Percentiles rank a stretch among this genome's conserved stretches.
Evolutionary conservation across 2,113 vertebrate genomes (phyloP).

Genomic region (Mormyrus iriodes): DNA sequence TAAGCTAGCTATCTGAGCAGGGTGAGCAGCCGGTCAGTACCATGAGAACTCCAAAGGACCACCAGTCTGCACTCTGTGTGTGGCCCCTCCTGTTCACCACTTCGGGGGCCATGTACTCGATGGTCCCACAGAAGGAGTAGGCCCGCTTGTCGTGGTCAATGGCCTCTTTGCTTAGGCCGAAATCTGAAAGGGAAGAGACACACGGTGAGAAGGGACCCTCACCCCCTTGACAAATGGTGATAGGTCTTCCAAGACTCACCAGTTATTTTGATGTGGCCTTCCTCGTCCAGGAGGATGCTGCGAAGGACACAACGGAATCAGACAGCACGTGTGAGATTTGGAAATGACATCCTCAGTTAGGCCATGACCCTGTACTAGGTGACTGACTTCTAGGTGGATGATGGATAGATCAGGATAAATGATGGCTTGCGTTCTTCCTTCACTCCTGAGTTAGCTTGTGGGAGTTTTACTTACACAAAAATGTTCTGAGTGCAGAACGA

Average conservation of each 20-base stretch:
- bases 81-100: conserved; percentile 92
- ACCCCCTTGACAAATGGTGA: background rate
- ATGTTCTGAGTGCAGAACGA: too few relatives aligned
- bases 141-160: conserved; percentile 91
- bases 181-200: conserved; percentile 63
- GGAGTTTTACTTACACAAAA: too few relatives aligned
- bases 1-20: background rate
- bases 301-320: conserved; percentile 26
- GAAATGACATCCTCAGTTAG: too few relatives aligned
- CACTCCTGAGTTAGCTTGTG: background rate
- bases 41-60: conserved; percentile 95
- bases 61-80: conserved; percentile 93
- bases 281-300: conserved; percentile 94
- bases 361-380: background rate
- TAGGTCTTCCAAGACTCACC: conserved; percentile 56
- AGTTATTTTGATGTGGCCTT: conserved; percentile 93
- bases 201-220: background rate
- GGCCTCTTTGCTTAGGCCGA: conserved; percentile 91
- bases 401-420: background rate
- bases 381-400: background rate
- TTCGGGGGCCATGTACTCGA: conserved; percentile 96
- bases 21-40: conserved; percentile 47
- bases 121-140: conserved; percentile 91
- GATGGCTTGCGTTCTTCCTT: background rate
- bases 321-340: background rate